Percentiles rank a stretch among this genome's conserved stretches.
Evolutionary conservation across 2,113 vertebrate species (phyloP).

Genomic region (Calypte anna): DNA sequence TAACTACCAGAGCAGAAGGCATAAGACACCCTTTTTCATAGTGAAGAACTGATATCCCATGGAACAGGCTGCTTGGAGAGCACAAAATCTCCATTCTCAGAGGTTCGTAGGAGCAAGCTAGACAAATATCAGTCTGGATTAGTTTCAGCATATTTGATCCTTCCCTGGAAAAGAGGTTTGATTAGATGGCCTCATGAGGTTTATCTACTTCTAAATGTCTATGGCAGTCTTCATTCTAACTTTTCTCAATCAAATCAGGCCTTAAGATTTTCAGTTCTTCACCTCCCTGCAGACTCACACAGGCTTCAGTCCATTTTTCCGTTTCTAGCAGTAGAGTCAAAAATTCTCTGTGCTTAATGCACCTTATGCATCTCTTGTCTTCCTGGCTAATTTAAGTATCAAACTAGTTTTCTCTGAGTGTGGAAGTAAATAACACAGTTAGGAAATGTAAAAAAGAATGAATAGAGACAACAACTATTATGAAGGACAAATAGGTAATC

Average conservation of each 20-base stretch:
- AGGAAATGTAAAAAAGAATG: background rate
- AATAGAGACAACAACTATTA: background rate
- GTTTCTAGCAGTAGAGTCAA: background rate
- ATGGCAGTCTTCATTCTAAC: background rate
- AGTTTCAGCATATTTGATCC: slow-evolving; percentile 14
- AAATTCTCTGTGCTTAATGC: background rate
- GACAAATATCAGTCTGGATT: slow-evolving; percentile 17
- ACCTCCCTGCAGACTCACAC: background rate
- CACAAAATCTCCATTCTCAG: background rate
- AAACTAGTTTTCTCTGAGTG: background rate
- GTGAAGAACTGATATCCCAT: background rate
- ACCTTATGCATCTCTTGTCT: background rate
- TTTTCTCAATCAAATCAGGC: slow-evolving; percentile 39
- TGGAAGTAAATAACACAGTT: background rate
- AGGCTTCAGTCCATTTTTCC: background rate
- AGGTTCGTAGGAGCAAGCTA: background rate
- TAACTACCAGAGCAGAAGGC: background rate
- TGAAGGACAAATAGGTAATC: background rate
- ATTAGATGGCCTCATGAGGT: background rate
- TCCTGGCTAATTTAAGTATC: background rate
- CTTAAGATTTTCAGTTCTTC: slow-evolving; percentile 16
- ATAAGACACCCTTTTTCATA: background rate
- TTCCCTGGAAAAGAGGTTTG: background rate
- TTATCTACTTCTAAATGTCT: background rate
- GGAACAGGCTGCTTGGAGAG: background rate